Evolutionary conservation across 1,140 invertebrate genomes (phyloP).

Genomic region (Marisa cornuarietis): DNA sequence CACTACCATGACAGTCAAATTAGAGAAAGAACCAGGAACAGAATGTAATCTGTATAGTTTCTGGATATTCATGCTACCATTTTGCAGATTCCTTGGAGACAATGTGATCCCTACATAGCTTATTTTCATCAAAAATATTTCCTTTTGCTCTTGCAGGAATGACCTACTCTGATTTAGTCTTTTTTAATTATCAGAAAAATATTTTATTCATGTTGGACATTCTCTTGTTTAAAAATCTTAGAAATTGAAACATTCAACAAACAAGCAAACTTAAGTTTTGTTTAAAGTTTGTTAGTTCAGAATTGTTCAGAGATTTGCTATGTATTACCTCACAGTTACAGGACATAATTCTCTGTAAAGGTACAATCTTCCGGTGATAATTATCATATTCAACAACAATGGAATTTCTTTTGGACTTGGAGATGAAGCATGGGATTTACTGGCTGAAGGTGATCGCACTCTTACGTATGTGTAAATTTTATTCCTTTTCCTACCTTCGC

Average conservation of each 20-base stretch:
- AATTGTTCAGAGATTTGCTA: neutral
- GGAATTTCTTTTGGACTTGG: constrained; percentile 91
- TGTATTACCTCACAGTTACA: neutral
- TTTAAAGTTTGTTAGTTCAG: neutral
- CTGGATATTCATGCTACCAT: no score
- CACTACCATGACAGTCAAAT: no score
- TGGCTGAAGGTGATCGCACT: constrained; percentile 69
- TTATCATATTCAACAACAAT: constrained; percentile 95
- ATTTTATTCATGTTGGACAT: neutral
- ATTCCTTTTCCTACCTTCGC: no score
- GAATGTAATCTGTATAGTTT: no score
- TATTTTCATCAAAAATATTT: no score
- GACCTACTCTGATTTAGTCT: no score
- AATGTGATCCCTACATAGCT: no score
- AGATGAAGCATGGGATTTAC: constrained; percentile 68
- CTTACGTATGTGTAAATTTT: constrained; percentile 62
- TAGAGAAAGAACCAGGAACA: no score
- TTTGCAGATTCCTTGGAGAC: no score
- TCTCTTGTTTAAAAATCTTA: neutral
- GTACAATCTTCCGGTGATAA: constrained; percentile 89
- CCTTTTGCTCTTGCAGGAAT: no score
- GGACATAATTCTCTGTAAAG: constrained; percentile 66
- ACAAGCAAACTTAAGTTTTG: neutral
- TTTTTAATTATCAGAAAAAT: neutral
- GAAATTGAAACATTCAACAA: neutral